A percentile compares a stretch with the other conserved stretches of the same genome.
Conservation (phyloP, 2,888 invertebrate species). For the Agriopis leucophaearia region DNA sequence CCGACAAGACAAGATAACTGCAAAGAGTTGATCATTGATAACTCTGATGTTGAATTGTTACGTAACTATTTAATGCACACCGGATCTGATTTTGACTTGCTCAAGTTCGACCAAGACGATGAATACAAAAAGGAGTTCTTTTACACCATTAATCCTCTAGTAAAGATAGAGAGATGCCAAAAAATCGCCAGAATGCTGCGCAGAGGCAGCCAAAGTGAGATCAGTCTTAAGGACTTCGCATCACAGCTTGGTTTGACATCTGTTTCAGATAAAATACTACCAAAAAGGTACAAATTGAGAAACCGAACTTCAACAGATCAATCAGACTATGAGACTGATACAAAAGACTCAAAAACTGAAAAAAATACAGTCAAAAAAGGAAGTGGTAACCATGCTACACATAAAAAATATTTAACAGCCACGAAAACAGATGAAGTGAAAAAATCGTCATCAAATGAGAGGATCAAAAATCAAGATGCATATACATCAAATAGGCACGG, state of each 20-base stretch:
- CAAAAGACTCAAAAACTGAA: slow-evolving; percentile 4
- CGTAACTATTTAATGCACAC: slow-evolving; percentile 25
- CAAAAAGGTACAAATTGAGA: slow-evolving; percentile 19
- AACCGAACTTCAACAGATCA: slow-evolving; percentile 4
- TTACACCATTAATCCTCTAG: slow-evolving; percentile 67
- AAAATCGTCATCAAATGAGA: too few species aligned
- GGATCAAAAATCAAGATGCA: too few species aligned
- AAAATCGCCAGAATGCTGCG: slow-evolving; percentile 47
- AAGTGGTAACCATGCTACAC: not conserved
- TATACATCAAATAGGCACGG: too few species aligned
- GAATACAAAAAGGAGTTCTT: slow-evolving; percentile 45
- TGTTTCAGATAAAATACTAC: slow-evolving; percentile 34
- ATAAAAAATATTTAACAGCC: too few species aligned
- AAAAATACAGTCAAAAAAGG: not conserved
- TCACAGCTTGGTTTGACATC: slow-evolving; percentile 56
- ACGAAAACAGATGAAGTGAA: too few species aligned
- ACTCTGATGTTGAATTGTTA: slow-evolving; percentile 29
- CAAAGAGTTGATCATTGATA: slow-evolving; percentile 33
- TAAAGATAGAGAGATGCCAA: slow-evolving; percentile 53
- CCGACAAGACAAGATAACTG: slow-evolving; percentile 1
- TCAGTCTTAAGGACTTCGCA: slow-evolving; percentile 54
- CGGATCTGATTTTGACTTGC: slow-evolving; percentile 17
- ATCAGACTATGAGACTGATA: slow-evolving; percentile 2
- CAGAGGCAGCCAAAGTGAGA: slow-evolving; percentile 18
- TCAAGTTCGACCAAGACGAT: slow-evolving; percentile 28